phyloP scores from a whole-genome alignment of 2,888 invertebrate genomes.

The Venusia cambrica region DNA sequence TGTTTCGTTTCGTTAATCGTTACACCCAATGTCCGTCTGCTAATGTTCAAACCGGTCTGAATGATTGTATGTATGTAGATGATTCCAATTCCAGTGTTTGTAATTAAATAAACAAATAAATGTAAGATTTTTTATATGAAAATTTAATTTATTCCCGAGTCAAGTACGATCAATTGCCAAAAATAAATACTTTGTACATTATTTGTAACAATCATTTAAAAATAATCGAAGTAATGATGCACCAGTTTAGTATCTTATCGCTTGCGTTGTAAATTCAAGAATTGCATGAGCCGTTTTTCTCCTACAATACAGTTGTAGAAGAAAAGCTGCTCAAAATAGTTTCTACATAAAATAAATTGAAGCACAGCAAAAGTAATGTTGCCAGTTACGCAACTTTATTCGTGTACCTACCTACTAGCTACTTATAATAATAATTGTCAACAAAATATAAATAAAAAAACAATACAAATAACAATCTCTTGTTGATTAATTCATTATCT shows the following conservation, averaged over 20 bases:
- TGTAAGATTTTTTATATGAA: constrained; percentile 61
- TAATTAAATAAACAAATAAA: constrained; percentile 68
- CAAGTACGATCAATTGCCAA: constrained; percentile 36
- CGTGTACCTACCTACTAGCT: constrained; percentile 32
- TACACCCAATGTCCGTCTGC: constrained; percentile 59
- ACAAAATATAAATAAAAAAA: constrained; percentile 30
- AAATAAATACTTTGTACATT: constrained; percentile 28
- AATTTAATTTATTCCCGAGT: constrained; percentile 61
- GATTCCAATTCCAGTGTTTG: constrained; percentile 62
- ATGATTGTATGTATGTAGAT: constrained; percentile 62
- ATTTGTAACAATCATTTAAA: constrained; percentile 25
- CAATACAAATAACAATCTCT: constrained; percentile 34
- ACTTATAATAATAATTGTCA: constrained; percentile 31
- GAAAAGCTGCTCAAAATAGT: constrained; percentile 6
- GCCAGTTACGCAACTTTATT: constrained; percentile 10
- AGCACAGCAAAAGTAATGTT: constrained; percentile 15
- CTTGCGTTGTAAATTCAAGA: not conserved
- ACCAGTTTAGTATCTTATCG: constrained; percentile 6
- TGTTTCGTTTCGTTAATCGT: constrained; percentile 39
- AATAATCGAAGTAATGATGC: constrained; percentile 9
- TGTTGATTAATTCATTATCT: constrained; percentile 45
- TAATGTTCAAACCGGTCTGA: constrained; percentile 62
- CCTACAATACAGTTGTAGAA: not conserved
- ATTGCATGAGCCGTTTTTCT: constrained; percentile 2
- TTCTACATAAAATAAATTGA: constrained; percentile 6